Percentiles rank a stretch among this genome's conserved stretches.
Conservation (phyloP, 1,140 invertebrate species). For the Drosophila ficusphila region DNA sequence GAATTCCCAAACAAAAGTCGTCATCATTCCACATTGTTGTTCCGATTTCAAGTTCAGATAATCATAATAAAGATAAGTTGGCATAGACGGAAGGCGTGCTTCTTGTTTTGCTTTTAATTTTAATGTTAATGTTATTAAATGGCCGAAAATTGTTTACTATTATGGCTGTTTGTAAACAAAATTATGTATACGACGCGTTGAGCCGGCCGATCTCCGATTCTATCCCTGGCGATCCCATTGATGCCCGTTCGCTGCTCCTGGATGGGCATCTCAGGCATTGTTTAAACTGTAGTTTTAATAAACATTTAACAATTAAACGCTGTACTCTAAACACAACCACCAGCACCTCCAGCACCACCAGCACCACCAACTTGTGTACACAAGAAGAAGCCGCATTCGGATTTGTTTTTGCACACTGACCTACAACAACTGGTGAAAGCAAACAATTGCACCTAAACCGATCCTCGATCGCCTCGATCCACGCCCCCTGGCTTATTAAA, state of each 20-base stretch:
- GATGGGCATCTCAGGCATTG: constrained; percentile 38
- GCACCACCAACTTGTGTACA: constrained; percentile 56
- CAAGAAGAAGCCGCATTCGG: constrained; percentile 57
- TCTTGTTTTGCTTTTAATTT: constrained; percentile 80
- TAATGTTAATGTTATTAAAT: constrained; percentile 84
- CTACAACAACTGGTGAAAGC: constrained; percentile 75
- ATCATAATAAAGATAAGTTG: constrained; percentile 81
- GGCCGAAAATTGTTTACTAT: constrained; percentile 82
- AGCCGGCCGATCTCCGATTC: constrained; percentile 43
- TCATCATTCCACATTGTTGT: constrained; percentile 55
- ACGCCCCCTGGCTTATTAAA: constrained; percentile 52
- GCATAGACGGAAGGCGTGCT: constrained; percentile 28
- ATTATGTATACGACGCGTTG: constrained; percentile 77
- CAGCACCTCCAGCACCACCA: neutral
- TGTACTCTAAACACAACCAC: constrained; percentile 73
- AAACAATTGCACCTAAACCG: constrained; percentile 70
- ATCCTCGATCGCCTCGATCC: neutral
- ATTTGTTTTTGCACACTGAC: constrained; percentile 83
- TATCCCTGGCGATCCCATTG: constrained; percentile 64
- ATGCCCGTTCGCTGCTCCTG: constrained; percentile 27
- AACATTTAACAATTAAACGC: constrained; percentile 82
- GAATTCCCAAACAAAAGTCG: constrained; percentile 80
- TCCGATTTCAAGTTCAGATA: constrained; percentile 73
- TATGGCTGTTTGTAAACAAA: constrained; percentile 82
- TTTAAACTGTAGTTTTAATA: constrained; percentile 81